Conservation (phyloP, 1,140 invertebrate genomes). For the Drosophila bipectinata region DNA sequence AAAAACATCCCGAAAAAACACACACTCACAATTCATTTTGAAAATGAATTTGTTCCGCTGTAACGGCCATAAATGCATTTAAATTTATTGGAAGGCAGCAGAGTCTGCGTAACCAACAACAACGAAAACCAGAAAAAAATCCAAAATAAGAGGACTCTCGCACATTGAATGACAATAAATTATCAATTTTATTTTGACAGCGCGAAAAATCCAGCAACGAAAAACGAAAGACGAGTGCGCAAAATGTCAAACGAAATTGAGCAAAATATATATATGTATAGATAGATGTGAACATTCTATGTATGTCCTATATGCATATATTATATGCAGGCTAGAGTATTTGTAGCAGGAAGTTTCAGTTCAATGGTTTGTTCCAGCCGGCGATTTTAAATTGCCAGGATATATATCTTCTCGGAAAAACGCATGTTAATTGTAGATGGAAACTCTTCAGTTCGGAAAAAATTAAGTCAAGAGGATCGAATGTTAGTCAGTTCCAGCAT, state of each 20-base stretch:
- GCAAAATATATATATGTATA: constrained; percentile 71
- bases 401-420: constrained; percentile 22
- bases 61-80: constrained; percentile 82
- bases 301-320: constrained; percentile 22
- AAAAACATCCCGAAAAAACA: constrained; percentile 44
- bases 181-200: constrained; percentile 83
- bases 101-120: constrained; percentile 44
- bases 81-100: constrained; percentile 76
- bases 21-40: constrained; percentile 75
- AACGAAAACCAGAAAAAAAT: constrained; percentile 18
- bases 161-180: constrained; percentile 82
- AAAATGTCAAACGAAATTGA: constrained; percentile 78
- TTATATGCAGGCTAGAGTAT: constrained; percentile 60
- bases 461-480: background rate
- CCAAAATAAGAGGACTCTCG: constrained; percentile 44
- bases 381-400: constrained; percentile 63
- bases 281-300: constrained; percentile 5
- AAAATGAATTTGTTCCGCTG: constrained; percentile 82
- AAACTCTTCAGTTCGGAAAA: constrained; percentile 17
- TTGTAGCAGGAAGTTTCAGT: constrained; percentile 80
- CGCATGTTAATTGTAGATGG: constrained; percentile 27
- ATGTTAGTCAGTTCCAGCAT: background rate
- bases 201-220: constrained; percentile 70
- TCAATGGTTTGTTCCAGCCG: constrained; percentile 78
- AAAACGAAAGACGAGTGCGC: constrained; percentile 53